These are phyloP conservation scores for Lates calcarifer DNA, from an alignment of 2,113 vertebrate species.

Conservation along the genomic window DNA sequence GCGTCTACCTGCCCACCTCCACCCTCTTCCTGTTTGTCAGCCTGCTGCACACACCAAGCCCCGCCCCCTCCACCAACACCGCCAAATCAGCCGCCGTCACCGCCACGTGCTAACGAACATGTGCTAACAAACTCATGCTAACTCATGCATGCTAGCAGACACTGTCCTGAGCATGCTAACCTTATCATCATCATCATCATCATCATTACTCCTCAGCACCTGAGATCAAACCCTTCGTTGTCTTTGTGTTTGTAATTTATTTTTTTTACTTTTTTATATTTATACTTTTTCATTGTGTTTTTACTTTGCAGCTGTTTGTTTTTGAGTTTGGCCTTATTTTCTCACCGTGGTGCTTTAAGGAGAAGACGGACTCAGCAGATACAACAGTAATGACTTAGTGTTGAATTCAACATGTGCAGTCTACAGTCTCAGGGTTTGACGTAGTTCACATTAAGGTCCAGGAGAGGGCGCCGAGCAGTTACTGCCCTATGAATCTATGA, in stretches of 20 bases:
- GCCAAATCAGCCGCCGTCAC: constrained; percentile 78
- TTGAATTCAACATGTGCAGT: too few species aligned
- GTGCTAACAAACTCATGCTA: constrained; percentile 40
- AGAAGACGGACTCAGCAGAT: constrained; percentile 45
- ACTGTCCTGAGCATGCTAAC: constrained; percentile 5
- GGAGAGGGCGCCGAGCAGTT: not conserved
- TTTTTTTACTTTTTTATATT: constrained; percentile 66
- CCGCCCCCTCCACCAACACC: constrained; percentile 50
- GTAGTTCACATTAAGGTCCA: not conserved
- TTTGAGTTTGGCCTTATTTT: constrained; percentile 49
- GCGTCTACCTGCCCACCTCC: constrained; percentile 94
- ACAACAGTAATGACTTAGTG: not conserved
- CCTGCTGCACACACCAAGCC: constrained; percentile 87
- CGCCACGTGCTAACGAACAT: constrained; percentile 86
- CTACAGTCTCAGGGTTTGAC: too few species aligned
- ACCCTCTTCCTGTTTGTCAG: constrained; percentile 92
- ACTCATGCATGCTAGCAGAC: constrained; percentile 25
- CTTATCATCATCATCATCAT: constrained; percentile 10
- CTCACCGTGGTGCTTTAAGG: constrained; percentile 62
- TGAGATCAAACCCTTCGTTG: constrained; percentile 5
- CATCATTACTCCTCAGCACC: constrained; percentile 12
- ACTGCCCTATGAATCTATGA: not conserved
- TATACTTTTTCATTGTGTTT: constrained; percentile 40
- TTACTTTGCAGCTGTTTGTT: constrained; percentile 15
- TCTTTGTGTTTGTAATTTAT: constrained; percentile 34